Evolutionary conservation across 30 jellyfish, hydroid and myxozoan species (phyloP), one percentile per base, ranked within the genome.

Genomic region (Aurelia sp.): DNA sequence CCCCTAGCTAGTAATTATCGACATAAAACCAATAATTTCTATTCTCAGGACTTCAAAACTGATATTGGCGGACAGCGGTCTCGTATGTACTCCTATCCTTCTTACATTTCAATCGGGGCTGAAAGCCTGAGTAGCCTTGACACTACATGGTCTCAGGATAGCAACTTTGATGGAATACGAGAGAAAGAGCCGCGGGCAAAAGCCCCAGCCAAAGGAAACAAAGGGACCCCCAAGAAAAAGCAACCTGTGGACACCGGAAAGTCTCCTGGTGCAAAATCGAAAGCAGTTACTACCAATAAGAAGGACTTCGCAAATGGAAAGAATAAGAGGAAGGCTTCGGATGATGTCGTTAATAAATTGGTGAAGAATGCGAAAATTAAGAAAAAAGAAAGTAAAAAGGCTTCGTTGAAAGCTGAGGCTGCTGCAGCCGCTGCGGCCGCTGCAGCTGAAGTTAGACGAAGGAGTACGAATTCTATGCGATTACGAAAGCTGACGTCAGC

Each of bases 401-500:
- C 65, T 18, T 59, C 47, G 21, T 30, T 20, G 71, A 66, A 78
- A 47, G 48, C 41, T 19, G 72, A 33, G 17, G 31, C 62, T 4
- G 65, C 53, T 20, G 87, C 74, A 44, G 63, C 72, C 19, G 92
- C 62, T 20, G 19, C 74, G 10, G 31, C 62, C 8, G 65, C 53
- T 1, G 87, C 74, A 17, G 63, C 73, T 17, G 93, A 71, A 17
- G 19, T 84, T 10, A 74, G 93, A 40, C 79, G 87, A 21, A 83
- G 93, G 13, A 71, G 87, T 62, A 84, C 93, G 51, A 84, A 84
- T 73, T 84, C 93, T 8, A 84, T 84, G 93, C 86, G 93, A 20
- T 59, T 84, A 73, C 81, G 93, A 52, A 71, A 66, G 66, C 69
- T 84, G 74, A 73, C 93, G 31, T 65, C 93, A 20, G 93, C 81